phyloP scores from a whole-genome alignment of 2,113 vertebrate species.

The Neoarius graeffei region DNA sequence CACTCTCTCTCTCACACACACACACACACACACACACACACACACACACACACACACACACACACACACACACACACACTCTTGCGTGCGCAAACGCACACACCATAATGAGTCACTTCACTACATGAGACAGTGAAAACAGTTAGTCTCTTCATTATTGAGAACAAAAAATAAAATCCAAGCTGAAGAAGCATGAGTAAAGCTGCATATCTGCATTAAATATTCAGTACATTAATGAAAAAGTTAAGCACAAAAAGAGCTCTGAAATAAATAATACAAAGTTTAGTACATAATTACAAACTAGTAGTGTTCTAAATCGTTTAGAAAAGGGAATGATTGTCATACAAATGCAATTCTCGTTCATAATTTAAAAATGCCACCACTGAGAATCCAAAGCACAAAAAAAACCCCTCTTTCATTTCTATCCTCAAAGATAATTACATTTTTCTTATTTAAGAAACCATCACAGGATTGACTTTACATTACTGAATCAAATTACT shows the following conservation, averaged over 20 bases:
- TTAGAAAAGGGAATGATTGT: conserved; percentile 8
- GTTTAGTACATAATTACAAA: conserved; percentile 17
- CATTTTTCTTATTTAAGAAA: conserved; percentile 29
- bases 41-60: conserved; percentile 11
- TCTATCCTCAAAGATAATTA: conserved; percentile 29
- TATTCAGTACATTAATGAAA: conserved; percentile 2
- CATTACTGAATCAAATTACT: not conserved
- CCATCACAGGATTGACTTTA: not conserved
- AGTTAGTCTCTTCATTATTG: not conserved
- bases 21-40: conserved; percentile 18
- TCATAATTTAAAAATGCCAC: not conserved
- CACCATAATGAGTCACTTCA: conserved; percentile 5
- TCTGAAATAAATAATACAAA: conserved; percentile 16
- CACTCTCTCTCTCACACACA: not conserved
- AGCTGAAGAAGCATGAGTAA: not conserved
- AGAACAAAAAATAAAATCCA: not conserved
- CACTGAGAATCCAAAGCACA: not conserved
- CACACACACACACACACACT: conserved; percentile 11
- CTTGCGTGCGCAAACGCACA: not conserved
- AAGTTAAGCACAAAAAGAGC: conserved; percentile 17
- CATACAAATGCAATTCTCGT: not conserved
- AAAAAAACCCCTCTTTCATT: not conserved
- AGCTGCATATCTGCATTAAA: not conserved
- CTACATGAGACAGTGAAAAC: not conserved
- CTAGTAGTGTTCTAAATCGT: not conserved